Conservation (phyloP, 2,888 invertebrate species). For the Sesia bembeciformis region DNA sequence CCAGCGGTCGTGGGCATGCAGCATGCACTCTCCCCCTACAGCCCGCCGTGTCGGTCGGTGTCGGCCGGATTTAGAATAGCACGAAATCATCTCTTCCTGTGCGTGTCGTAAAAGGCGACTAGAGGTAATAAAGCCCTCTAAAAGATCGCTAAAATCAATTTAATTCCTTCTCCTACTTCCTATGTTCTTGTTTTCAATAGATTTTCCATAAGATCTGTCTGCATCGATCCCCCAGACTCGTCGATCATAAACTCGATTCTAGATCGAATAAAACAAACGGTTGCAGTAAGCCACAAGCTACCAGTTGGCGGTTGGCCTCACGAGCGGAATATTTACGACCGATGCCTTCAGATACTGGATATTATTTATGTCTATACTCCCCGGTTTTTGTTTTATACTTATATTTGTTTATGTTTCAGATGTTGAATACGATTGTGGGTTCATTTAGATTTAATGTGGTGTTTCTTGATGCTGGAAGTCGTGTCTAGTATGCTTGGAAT, state of each 20-base stretch:
- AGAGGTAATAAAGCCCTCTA: too few species aligned
- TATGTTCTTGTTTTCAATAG: too few species aligned
- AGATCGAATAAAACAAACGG: neutral
- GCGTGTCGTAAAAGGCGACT: too few species aligned
- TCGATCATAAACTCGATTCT: neutral
- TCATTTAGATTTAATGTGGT: neutral
- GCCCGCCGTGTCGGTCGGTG: too few species aligned
- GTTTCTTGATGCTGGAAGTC: neutral
- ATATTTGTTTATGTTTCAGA: neutral
- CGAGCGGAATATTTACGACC: conserved; percentile 54
- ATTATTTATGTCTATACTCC: conserved; percentile 65
- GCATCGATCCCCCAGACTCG: neutral
- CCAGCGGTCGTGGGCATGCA: too few species aligned
- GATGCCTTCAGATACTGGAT: conserved; percentile 36
- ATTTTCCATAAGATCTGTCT: neutral
- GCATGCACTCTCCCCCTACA: too few species aligned
- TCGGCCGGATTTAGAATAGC: too few species aligned
- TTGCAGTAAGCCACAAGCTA: conserved; percentile 9
- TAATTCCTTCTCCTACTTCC: too few species aligned
- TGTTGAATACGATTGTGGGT: neutral
- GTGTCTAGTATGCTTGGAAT: too few species aligned
- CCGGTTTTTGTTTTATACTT: conserved; percentile 25
- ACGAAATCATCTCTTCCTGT: too few species aligned
- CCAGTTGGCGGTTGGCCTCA: conserved; percentile 35
- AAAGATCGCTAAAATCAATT: too few species aligned